Evolutionary conservation across 2,888 invertebrate species (phyloP), one percentile per base, ranked within the genome.

Genomic region (Melinaea marsaeus): DNA sequence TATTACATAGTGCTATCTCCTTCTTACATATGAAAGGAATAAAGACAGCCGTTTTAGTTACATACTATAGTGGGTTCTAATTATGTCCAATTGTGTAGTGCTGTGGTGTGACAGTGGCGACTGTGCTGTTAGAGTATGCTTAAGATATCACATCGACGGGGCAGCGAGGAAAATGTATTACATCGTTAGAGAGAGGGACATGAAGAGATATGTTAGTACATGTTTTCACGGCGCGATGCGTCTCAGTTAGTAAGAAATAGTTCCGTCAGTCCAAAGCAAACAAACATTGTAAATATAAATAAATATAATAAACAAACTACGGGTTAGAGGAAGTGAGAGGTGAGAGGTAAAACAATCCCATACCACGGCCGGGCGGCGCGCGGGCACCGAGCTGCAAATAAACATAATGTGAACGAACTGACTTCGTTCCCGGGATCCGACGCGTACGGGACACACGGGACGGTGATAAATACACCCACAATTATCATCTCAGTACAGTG

Each of bases 291-390:
- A 37, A 37, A 7, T 37, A 37, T 2, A 37, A 7, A 3, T 37
- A 37, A 37, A 37, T 22, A 22, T 22, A 22, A 22, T 37, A 37
- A 37, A 37, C n/a, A 63, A 55, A 45, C 67, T 67, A 67, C 65
- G 35, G 58, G 61, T 51, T 51, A 59, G 55, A 47, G 60, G 57
- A 64, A 62, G 57, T 55, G 55, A 22, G 22, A 22, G 22, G 22
- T 22, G 22, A 22, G 65, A 61, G 65, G 47, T 59, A 64, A 60
- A 61, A 62, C 56, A 58, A 60, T 57, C 71, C 72, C 72, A 69
- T 67, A 71, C 71, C 71, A 68, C 62, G 65, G 65, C 65, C 63
- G 67, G 66, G 65, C 66, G 71, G 67, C 65, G 71, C 68, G 62
- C 69, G 60, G 63, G 66, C 63, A 34, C 13, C 46, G 37, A 65